phyloP scores from a whole-genome alignment of 2,113 vertebrate genomes.

The Pteropus alecto region DNA sequence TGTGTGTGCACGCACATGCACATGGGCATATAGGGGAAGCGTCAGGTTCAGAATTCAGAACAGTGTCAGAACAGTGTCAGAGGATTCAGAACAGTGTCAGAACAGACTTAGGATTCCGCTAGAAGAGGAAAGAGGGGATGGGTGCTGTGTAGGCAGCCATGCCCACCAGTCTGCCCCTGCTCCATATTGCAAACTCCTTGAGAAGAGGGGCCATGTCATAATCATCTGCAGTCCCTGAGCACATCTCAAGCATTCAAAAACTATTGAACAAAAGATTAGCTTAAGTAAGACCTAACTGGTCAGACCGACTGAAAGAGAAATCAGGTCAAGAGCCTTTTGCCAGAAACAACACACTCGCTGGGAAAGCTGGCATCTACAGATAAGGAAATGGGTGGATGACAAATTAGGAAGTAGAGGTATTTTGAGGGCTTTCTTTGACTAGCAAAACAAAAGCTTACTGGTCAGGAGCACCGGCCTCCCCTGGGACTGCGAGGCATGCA shows the following conservation, averaged over 20 bases:
- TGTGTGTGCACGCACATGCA: too few species aligned
- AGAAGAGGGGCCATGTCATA: neutral
- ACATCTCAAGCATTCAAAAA: neutral
- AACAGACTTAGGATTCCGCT: neutral
- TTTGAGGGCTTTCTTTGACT: neutral
- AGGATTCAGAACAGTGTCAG: neutral
- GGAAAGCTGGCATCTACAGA: neutral
- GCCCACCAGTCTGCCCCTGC: neutral
- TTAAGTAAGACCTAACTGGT: neutral
- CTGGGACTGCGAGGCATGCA: neutral
- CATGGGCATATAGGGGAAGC: too few species aligned
- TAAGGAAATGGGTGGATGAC: neutral
- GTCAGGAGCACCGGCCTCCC: neutral
- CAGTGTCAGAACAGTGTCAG: neutral
- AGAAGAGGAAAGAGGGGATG: neutral
- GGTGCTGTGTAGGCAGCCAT: neutral
- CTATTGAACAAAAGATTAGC: neutral
- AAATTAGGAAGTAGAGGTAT: neutral
- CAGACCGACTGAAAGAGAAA: neutral
- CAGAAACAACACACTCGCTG: neutral
- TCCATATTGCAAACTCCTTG: neutral
- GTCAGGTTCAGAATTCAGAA: neutral
- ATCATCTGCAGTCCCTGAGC: neutral
- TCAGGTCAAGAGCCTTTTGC: constrained; percentile 24
- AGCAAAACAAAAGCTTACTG: neutral